Conservation (phyloP, 2,113 vertebrate genomes). For the Urocolius indicus region DNA sequence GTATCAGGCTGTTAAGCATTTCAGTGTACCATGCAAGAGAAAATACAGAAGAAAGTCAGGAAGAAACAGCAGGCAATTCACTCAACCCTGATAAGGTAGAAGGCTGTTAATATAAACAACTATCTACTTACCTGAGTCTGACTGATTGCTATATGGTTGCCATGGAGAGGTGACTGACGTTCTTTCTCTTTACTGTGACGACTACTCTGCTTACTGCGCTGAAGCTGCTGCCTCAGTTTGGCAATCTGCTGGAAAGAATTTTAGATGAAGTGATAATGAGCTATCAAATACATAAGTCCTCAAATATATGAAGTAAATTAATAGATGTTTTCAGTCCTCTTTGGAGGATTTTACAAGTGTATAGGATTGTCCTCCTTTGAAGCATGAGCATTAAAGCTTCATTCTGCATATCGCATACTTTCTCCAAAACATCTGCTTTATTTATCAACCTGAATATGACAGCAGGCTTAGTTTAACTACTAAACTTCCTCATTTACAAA, state of each 20-base stretch:
- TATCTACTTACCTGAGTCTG: constrained; percentile 82
- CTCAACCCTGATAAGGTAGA: not conserved
- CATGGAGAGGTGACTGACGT: constrained; percentile 83
- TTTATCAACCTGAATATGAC: not conserved
- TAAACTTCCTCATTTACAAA: not conserved
- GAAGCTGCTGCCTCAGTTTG: constrained; percentile 93
- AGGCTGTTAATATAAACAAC: not conserved
- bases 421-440: not conserved
- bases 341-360: not conserved
- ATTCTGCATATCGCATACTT: not conserved
- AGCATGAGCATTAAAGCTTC: not conserved
- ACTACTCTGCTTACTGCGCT: constrained; percentile 89
- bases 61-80: not conserved
- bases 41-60: not conserved
- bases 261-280: not conserved
- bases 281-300: not conserved
- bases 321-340: not conserved
- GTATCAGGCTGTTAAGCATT: not conserved
- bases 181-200: constrained; percentile 90
- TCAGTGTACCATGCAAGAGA: not conserved
- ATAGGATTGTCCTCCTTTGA: not conserved
- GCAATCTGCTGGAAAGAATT: constrained; percentile 86
- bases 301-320: not conserved
- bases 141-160: constrained; percentile 80
- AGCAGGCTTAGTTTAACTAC: not conserved